Evolutionary conservation across 2,888 invertebrate species (phyloP), one percentile per base, ranked within the genome.

Genomic region (Loripinus fragilis): DNA sequence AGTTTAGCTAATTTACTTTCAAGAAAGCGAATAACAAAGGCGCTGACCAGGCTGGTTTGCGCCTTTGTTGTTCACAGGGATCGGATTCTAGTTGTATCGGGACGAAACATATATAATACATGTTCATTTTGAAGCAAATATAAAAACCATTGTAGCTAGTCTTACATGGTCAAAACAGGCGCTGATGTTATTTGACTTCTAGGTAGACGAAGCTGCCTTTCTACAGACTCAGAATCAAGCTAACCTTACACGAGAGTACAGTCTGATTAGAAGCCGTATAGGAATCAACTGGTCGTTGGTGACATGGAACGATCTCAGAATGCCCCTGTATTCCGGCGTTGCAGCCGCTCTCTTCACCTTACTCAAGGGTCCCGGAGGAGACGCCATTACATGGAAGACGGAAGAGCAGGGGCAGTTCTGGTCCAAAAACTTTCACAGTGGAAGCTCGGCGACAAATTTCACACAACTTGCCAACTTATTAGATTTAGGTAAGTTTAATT

Each of bases 281-380:
- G 83, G 86, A 28, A 88, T 89, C n/a, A 75, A 88, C 75, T 90
- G 90, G 90, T 60, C 45, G 33, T 23, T 15, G 0, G 88, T 89
- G 10, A 28, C 66, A 8, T 89, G 88, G 88, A n/a, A n/a, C 0
- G 88, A 89, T 33, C 78, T 89, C 0, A 71, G 86, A 12, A 89
- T 86, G 52, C 90, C 90, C 0, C 48, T 90, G 30, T 89, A 88
- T 78, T 90, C 90, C 0, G 90, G 90, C 0, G 81, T 90, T 20
- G 89, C 89, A 17, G 89, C 88, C 0, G 86, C 87, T 10, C 80
- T 90, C 3, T 87, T 76, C 48, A 76, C 84, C 7, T 66, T 71
- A 3, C 55, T 82, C 0, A 64, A 64, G 35, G 71, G 78, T 5
- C 72, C 67, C 0, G 55, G 55, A 2, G 50, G 33, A 5, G 64